Conservation (phyloP, 2,113 vertebrate genomes). For the Pollimyrus isidori region DNA sequence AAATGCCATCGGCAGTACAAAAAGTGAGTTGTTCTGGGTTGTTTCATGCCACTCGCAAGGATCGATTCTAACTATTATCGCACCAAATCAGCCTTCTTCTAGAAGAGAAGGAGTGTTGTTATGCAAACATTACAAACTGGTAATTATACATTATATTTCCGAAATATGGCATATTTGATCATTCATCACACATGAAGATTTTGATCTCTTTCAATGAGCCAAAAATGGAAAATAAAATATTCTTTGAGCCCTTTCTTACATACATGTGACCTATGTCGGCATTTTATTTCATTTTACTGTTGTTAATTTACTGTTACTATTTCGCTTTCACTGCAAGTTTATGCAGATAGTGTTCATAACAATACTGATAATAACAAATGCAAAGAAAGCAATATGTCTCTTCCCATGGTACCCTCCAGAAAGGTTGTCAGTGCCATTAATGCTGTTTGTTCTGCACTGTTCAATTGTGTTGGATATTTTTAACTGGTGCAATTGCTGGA, state of each 20-base stretch:
- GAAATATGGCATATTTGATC: neutral
- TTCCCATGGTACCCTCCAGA: neutral
- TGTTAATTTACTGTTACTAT: conserved; percentile 39
- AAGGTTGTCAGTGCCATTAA: conserved; percentile 14
- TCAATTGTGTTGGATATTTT: neutral
- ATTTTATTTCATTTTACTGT: conserved; percentile 39
- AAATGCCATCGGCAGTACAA: neutral
- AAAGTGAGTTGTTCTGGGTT: conserved; percentile 37
- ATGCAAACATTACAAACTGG: conserved; percentile 33
- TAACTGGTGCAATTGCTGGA: neutral
- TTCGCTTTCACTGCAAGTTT: conserved; percentile 47
- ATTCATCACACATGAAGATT: neutral
- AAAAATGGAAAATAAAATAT: conserved; percentile 29
- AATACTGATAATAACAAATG: conserved; percentile 21
- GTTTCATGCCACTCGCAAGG: conserved; percentile 42
- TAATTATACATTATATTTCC: conserved; percentile 7
- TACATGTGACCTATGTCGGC: neutral
- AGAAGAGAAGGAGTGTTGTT: conserved; percentile 35
- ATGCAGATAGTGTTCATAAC: conserved; percentile 38
- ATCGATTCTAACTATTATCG: conserved; percentile 21
- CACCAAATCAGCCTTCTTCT: conserved; percentile 46
- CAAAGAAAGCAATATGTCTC: neutral
- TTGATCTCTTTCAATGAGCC: conserved; percentile 32
- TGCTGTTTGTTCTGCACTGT: neutral
- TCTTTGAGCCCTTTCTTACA: conserved; percentile 2